phyloP scores from a whole-genome alignment of 2,888 invertebrate genomes.

The Nephrotoma guestfalica region DNA sequence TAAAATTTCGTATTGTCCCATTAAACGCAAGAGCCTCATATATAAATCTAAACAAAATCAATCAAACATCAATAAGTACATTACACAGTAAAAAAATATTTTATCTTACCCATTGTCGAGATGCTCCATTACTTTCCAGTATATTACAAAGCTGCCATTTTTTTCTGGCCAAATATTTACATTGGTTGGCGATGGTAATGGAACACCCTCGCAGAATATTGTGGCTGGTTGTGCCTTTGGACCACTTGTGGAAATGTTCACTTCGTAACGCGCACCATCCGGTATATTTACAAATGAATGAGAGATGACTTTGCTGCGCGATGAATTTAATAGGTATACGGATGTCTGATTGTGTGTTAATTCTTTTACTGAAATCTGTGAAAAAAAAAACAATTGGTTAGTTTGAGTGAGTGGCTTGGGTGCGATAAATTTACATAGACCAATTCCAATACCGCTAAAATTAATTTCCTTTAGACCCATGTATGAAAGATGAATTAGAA shows the following conservation, averaged over 20 bases:
- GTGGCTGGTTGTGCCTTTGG: conserved; percentile 28
- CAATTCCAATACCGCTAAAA: no score
- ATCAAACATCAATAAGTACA: neutral
- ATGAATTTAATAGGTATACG: conserved; percentile 35
- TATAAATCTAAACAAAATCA: conserved; percentile 29
- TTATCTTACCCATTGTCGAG: conserved; percentile 6
- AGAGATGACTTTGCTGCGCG: conserved; percentile 13
- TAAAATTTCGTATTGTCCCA: conserved; percentile 35
- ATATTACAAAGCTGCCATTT: conserved; percentile 47
- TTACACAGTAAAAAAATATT: neutral
- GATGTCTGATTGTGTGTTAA: conserved; percentile 29
- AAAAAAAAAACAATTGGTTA: neutral
- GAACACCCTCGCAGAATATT: conserved; percentile 37
- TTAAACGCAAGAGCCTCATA: conserved; percentile 53
- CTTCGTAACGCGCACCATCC: conserved; percentile 37
- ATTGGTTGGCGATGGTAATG: conserved; percentile 46
- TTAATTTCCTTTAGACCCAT: no score
- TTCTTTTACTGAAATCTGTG: conserved; percentile 36
- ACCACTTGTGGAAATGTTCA: conserved; percentile 32
- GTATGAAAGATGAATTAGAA: no score
- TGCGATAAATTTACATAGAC: no score
- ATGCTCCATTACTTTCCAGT: conserved; percentile 43
- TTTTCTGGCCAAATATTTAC: conserved; percentile 42
- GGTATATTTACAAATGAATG: conserved; percentile 33
- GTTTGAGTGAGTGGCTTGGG: neutral